Conservation (phyloP, 2,113 vertebrate genomes). For the Dicrurus megarhynchus region DNA sequence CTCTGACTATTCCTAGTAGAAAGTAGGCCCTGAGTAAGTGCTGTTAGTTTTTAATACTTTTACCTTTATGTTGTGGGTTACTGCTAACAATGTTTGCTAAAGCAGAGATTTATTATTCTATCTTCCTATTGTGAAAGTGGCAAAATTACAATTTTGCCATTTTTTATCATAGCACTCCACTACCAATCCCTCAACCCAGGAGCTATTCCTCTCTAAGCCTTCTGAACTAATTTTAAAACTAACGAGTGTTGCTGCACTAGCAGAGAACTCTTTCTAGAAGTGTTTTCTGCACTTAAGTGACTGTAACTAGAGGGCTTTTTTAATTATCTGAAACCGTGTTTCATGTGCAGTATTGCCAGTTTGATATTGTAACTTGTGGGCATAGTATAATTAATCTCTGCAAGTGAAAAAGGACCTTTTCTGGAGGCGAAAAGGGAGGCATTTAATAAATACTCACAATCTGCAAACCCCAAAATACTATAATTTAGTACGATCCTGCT, state of each 20-base stretch:
- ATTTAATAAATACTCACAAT: neutral
- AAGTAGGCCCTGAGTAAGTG: neutral
- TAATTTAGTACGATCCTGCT: neutral
- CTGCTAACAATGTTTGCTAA: neutral
- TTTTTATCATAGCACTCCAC: neutral
- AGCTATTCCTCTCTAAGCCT: neutral
- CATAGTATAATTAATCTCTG: constrained; percentile 26
- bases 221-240: neutral
- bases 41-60: neutral
- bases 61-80: neutral
- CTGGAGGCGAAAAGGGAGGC: neutral
- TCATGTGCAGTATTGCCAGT: neutral
- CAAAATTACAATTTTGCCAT: neutral
- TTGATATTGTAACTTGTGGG: constrained; percentile 16
- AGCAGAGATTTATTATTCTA: neutral
- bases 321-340: neutral
- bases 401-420: neutral
- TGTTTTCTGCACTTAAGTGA: neutral
- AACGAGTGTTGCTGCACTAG: neutral
- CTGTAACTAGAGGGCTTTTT: neutral
- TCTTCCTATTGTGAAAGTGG: neutral
- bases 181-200: too few species aligned
- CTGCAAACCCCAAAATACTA: neutral
- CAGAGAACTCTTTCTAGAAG: neutral
- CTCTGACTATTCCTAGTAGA: neutral